Evolutionary conservation across 2,113 vertebrate genomes (phyloP), one percentile per base, ranked within the genome.

Genomic region (Corynorhinus townsendii): DNA sequence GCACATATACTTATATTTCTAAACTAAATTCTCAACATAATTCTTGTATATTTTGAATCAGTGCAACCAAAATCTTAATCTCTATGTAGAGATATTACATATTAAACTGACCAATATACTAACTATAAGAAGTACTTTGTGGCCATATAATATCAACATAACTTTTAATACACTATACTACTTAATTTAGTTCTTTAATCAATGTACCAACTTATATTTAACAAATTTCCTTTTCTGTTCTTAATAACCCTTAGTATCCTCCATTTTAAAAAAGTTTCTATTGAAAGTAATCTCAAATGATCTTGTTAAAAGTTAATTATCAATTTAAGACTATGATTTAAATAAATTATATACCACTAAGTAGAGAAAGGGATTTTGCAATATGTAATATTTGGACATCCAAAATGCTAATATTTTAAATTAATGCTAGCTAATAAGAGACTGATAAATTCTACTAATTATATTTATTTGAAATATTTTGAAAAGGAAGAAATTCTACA

Each of bases 401-500:
- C 11, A 96, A 94, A 95, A 83, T 90, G 90, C 45, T 94, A 84
- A 68, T 72, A 89, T 72, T 89, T 96, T 83, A 93, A 95, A 86
- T 45, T 64, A 96, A 82, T 90, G 92, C 30, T 40, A 80, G 35
- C 26, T 93, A 89, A 77, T 76, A 77, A 91, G 12, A 62, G 45
- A 35, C 10, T 93, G 49, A 93, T 52, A 93, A 68, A 47, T 87
- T 89, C 75, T 68, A 54, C 20, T 90, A 88, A 81, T 56, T 86
- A 71, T 76, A 88, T 66, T 90, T 90, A 95, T 20, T n/a, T 80
- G 26, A 93, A 90, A 94, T 17, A 81, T 92, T 92, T 45, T 90
- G 28, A 79, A 94, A 91, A 56, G 38, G 10, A 93, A 14, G 1
- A 68, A 96, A 91, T 38, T 86, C 90, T 68, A 59, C 0, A 86